Percentiles rank a stretch among this genome's conserved stretches.
phyloP scores from a whole-genome alignment of 2,888 invertebrate genomes.

The Empis livida region DNA sequence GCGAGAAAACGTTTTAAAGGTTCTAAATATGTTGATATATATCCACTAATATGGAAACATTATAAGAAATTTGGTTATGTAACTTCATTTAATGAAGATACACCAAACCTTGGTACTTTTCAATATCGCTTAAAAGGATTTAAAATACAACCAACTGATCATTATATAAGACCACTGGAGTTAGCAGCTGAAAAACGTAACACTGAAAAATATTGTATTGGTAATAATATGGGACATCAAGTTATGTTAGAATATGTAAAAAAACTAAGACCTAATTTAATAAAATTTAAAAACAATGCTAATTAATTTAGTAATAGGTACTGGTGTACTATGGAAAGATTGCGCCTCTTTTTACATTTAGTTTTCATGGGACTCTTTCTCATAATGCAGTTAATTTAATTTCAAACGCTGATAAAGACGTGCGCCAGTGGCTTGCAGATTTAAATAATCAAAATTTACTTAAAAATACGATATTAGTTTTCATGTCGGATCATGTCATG shows the following conservation, averaged over 20 bases:
- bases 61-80: constrained; percentile 55
- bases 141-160: constrained; percentile 80
- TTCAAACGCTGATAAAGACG: constrained; percentile 61
- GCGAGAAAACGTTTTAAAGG: constrained; percentile 55
- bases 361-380: constrained; percentile 78
- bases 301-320: no score
- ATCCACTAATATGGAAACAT: constrained; percentile 79
- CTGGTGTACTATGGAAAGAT: constrained; percentile 48
- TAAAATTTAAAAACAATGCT: no score
- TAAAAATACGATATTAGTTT: constrained; percentile 67
- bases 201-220: constrained; percentile 50
- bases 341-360: constrained; percentile 65
- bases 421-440: constrained; percentile 48
- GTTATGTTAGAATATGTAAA: constrained; percentile 51
- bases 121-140: constrained; percentile 79
- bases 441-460: constrained; percentile 48
- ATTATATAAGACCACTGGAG: constrained; percentile 74
- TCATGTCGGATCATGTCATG: constrained; percentile 96
- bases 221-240: constrained; percentile 55
- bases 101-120: constrained; percentile 72
- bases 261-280: constrained; percentile 53
- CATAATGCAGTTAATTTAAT: constrained; percentile 76
- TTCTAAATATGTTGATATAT: constrained; percentile 55
- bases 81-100: constrained; percentile 80
- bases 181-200: constrained; percentile 46